A percentile compares a stretch with the other conserved stretches of the same genome.
These are phyloP conservation scores for Hippoglossus hippoglossus DNA, from an alignment of 2,797 vertebrate species.

Conservation along the genomic window DNA sequence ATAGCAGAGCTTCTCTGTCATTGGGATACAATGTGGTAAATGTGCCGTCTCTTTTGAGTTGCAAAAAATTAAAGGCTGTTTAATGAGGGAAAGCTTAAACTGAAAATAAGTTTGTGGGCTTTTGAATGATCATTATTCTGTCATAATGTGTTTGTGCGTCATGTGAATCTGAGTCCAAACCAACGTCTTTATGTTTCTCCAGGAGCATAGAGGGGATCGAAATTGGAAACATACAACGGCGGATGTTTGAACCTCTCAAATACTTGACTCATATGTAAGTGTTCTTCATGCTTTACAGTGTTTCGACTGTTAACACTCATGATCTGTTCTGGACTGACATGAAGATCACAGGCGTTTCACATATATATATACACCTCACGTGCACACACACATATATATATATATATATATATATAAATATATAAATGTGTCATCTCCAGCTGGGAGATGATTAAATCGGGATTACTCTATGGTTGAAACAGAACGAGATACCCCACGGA, in stretches of 20 bases:
- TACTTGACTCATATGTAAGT: constrained; percentile 98
- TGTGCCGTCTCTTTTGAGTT: not conserved
- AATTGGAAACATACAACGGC: constrained; percentile 92
- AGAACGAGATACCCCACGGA: not conserved
- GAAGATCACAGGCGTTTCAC: not conserved
- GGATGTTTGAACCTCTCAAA: constrained; percentile 95
- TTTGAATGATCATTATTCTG: not conserved
- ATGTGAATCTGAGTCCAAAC: not conserved
- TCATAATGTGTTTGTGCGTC: too few relatives aligned
- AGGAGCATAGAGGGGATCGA: constrained; percentile 97
- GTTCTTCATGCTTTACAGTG: constrained; percentile 9
- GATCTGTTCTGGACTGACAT: not conserved
- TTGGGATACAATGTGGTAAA: not conserved
- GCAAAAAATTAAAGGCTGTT: not conserved
- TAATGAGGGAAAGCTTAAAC: not conserved
- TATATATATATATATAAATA: too few relatives aligned
- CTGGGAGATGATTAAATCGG: constrained; percentile 26
- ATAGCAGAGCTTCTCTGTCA: not conserved
- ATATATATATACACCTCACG: not conserved
- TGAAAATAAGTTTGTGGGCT: not conserved
- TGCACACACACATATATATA: not conserved
- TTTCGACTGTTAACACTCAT: constrained; percentile 5
- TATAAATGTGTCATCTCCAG: constrained; percentile 7
- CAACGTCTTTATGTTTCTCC: constrained; percentile 59
- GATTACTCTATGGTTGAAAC: constrained; percentile 33